These are phyloP conservation scores for Abscondita cerata DNA, from an alignment of 2,888 invertebrate species.

Conservation along the genomic window DNA sequence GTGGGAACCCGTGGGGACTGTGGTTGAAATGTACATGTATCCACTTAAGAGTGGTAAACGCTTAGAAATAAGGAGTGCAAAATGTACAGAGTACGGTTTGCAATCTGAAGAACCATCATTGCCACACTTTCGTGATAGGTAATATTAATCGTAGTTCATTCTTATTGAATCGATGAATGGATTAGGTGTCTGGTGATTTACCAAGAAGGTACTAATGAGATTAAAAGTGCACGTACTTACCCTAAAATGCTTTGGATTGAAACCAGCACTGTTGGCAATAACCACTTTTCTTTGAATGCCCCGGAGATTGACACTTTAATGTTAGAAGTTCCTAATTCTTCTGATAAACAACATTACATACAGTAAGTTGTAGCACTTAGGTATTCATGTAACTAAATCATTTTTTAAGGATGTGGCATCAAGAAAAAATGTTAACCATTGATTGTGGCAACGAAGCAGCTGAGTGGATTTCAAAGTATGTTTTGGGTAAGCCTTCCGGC, in stretches of 20 bases:
- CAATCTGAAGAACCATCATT: conserved; percentile 22
- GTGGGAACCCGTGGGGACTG: conserved; percentile 53
- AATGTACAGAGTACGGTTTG: conserved; percentile 53
- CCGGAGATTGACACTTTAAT: conserved; percentile 59
- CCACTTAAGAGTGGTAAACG: conserved; percentile 59
- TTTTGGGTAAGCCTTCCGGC: conserved; percentile 48
- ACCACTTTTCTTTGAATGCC: conserved; percentile 58
- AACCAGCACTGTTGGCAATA: conserved; percentile 53
- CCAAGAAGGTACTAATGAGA: conserved; percentile 55
- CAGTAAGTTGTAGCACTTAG: too few species aligned
- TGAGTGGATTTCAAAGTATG: conserved; percentile 65
- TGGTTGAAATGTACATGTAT: conserved; percentile 51
- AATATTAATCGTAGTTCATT: neutral
- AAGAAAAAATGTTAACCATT: conserved; percentile 39
- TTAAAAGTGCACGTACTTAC: conserved; percentile 57
- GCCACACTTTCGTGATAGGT: neutral
- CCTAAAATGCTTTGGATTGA: conserved; percentile 60
- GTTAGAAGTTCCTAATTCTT: conserved; percentile 55
- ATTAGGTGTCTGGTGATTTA: conserved; percentile 51
- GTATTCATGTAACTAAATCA: neutral
- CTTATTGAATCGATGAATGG: conserved; percentile 47
- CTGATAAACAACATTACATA: conserved; percentile 35
- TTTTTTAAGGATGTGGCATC: conserved; percentile 6
- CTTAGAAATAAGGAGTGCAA: conserved; percentile 45
- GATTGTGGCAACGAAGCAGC: conserved; percentile 71